Evolutionary conservation across 1,140 invertebrate species (phyloP), one percentile per base, ranked within the genome.

Genomic region (Bombus huntii): DNA sequence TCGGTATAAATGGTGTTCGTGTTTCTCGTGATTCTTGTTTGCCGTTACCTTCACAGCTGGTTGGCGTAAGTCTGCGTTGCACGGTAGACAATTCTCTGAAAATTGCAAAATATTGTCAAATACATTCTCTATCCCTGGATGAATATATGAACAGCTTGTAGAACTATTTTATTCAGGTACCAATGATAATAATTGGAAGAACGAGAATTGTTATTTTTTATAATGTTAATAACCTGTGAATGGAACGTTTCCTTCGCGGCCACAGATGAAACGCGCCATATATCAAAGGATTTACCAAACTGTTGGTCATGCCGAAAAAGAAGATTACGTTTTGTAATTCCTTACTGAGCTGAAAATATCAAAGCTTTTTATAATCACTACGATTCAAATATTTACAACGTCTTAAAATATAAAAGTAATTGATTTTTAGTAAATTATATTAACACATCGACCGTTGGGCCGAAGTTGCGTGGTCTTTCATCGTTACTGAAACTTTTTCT

Each of bases 181-280:
- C 13, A 5, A 28, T 28, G 57, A 28, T 22, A 53, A 53, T 53
- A 53, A 53, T 22, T 8, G 8, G 18, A 53, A 22, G 6, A 6
- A 53, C 0, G 47, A 53, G 18, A 53, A 53, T 53, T 8, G 18
- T 22, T 22, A 53, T 6, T 8, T 22, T 22, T 6, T 53, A 8
- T 22, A 53, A 53, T 0, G 22, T 80, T 73, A 44, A 39, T 39
- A 77, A 90, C 89, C 86, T 90, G 22, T 73, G 80, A 66, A 62
- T 78, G 39, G 47, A 90, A 42, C 34, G 76, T n/a, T 85, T 81
- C 86, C 87, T 89, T 91, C 92, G 79, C 13, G 96, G 95, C 95
- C 97, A 97, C 65, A 98, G 94, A 93, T 98, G 98, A 94, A 98
- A 98, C 18, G 97, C 97, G 72, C 98, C 98, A 87, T 98, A 98